phyloP scores from a whole-genome alignment of 2,797 vertebrate species.

The Denticeps clupeoides region DNA sequence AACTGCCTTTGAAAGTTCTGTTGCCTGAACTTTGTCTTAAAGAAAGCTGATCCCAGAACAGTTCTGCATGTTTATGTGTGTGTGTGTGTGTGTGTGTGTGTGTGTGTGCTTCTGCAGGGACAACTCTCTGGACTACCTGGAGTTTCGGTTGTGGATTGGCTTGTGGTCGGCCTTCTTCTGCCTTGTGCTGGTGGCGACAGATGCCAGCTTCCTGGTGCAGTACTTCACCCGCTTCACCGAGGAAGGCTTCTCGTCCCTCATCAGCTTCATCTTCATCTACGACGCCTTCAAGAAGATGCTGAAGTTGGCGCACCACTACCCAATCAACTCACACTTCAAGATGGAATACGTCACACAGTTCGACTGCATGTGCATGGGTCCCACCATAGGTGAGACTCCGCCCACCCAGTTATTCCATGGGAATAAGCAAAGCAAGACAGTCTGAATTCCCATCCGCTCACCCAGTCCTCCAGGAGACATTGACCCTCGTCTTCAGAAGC shows the following conservation, averaged over 20 bases:
- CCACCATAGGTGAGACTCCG: conserved; percentile 60
- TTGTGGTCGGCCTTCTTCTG: conserved; percentile 92
- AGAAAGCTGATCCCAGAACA: too few species aligned
- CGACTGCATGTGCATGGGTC: conserved; percentile 78
- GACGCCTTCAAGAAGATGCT: conserved; percentile 99
- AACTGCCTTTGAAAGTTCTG: too few species aligned
- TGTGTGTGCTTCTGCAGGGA: conserved; percentile 56
- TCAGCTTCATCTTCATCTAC: conserved; percentile 99
- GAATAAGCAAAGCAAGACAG: too few species aligned
- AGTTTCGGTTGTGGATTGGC: conserved; percentile 96
- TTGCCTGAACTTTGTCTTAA: too few species aligned
- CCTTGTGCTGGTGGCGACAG: conserved; percentile 82
- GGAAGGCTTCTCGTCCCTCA: conserved; percentile 94
- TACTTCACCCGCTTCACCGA: conserved; percentile 98
- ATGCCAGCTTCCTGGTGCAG: conserved; percentile 92
- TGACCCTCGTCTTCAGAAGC: too few species aligned
- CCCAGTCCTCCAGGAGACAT: too few species aligned
- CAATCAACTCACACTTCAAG: conserved; percentile 76
- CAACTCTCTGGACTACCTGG: conserved; percentile 83
- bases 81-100: not conserved
- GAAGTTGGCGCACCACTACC: conserved; percentile 82
- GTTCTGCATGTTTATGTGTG: not conserved
- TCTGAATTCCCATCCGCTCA: too few species aligned
- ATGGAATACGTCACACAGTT: conserved; percentile 73
- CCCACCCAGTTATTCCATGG: not conserved